Conservation (phyloP, 2,113 vertebrate genomes). For the Tautogolabrus adspersus region DNA sequence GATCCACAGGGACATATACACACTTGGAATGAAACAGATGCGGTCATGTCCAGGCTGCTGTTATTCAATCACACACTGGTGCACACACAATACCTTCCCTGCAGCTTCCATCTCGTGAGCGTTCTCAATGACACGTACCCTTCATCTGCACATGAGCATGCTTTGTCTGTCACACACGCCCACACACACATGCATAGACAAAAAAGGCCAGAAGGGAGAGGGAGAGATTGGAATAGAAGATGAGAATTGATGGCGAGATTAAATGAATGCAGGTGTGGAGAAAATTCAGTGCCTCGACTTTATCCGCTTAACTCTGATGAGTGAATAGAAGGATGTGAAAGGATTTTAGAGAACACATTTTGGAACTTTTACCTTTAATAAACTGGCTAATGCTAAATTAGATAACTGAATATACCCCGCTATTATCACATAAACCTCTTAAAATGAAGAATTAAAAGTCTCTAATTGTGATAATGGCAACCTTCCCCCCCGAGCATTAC, state of each 20-base stretch:
- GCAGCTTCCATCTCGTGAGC: slow-evolving; percentile 4
- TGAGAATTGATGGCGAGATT: slow-evolving; percentile 32
- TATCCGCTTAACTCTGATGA: slow-evolving; percentile 37
- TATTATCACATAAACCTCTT: slow-evolving; percentile 17
- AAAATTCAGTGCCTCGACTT: background rate
- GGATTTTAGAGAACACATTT: slow-evolving; percentile 30
- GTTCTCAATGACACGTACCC: background rate
- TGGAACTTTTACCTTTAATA: background rate
- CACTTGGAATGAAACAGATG: too few relatives aligned
- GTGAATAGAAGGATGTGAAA: background rate
- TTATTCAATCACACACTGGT: slow-evolving; percentile 21
- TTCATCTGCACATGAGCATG: slow-evolving; percentile 23
- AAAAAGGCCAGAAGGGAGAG: background rate
- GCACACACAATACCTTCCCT: background rate
- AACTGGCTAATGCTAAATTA: background rate
- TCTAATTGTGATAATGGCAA: slow-evolving; percentile 39
- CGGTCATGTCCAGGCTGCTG: background rate
- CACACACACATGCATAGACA: background rate
- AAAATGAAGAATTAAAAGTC: slow-evolving; percentile 8
- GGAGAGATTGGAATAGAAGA: slow-evolving; percentile 16
- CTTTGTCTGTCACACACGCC: background rate
- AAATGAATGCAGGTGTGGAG: slow-evolving; percentile 7
- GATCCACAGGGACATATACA: too few relatives aligned
- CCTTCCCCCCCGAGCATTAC: slow-evolving; percentile 2
- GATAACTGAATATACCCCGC: background rate